These are phyloP conservation scores for Phaenicophaeus curvirostris DNA, from an alignment of 2,797 vertebrate species.

Conservation along the genomic window DNA sequence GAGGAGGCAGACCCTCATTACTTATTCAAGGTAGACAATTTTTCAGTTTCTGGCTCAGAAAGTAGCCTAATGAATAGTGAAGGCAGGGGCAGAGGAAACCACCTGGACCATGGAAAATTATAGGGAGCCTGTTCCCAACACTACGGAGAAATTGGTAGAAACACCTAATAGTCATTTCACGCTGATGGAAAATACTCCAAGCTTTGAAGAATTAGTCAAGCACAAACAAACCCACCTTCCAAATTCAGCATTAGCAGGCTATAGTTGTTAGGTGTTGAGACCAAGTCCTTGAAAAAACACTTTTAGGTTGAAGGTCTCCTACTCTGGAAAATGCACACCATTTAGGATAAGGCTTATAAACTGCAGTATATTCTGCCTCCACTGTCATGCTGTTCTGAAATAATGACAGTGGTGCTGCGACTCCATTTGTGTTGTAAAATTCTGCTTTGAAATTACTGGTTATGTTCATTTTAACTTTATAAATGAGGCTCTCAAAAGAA, in stretches of 20 bases:
- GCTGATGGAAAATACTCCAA: not conserved
- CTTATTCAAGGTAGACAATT: not conserved
- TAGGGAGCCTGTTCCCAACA: not conserved
- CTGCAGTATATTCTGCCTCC: not conserved
- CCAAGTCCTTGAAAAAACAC: not conserved
- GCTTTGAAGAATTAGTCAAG: not conserved
- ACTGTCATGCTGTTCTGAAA: not conserved
- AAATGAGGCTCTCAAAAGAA: not conserved
- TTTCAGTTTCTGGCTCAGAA: constrained; percentile 13
- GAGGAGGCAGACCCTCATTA: not conserved
- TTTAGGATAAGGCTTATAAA: not conserved
- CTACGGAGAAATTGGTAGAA: not conserved
- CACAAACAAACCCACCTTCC: fast-evolving
- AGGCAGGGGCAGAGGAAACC: not conserved
- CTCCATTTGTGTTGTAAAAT: not conserved
- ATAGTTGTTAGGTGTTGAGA: not conserved
- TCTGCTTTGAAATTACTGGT: not conserved
- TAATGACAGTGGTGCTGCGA: not conserved
- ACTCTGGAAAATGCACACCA: not conserved
- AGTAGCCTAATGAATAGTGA: not conserved
- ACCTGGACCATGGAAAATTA: not conserved
- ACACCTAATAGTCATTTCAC: not conserved
- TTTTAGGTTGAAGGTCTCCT: not conserved
- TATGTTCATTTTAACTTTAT: not conserved
- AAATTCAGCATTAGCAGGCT: not conserved